A percentile compares a stretch with the other conserved stretches of the same genome.
phyloP scores from a whole-genome alignment of 2,888 invertebrate genomes.

The Ligdia adustata region DNA sequence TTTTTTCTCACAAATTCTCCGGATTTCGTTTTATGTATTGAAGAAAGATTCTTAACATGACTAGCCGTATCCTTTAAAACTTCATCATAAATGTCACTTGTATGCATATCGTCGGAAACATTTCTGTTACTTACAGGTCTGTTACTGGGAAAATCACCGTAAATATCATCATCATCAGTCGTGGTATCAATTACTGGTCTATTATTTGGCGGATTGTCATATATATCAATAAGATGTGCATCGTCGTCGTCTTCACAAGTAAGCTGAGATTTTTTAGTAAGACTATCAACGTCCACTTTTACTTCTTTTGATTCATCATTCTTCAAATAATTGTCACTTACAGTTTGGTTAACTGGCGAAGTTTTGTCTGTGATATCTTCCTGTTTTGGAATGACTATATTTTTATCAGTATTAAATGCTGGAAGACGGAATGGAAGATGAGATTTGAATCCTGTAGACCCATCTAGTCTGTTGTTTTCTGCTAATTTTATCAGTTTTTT shows the following conservation, averaged over 20 bases:
- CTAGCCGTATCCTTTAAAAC: no score
- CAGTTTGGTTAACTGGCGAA: no score
- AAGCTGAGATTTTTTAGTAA: no score
- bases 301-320: no score
- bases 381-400: neutral
- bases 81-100: slow-evolving; percentile 18
- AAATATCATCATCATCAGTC: slow-evolving; percentile 2
- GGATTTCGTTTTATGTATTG: neutral
- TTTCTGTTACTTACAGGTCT: neutral
- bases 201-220: slow-evolving; percentile 1
- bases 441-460: no score
- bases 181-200: neutral
- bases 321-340: no score
- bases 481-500: slow-evolving; percentile 1
- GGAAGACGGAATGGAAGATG: neutral
- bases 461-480: no score
- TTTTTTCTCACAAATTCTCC: neutral
- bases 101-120: neutral
- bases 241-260: no score
- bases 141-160: slow-evolving; percentile 8
- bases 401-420: neutral
- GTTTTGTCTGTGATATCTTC: no score
- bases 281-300: no score
- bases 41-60: no score
- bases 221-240: neutral